Conservation (phyloP, 2,888 invertebrate genomes). For the Troides oblongomaculatus region DNA sequence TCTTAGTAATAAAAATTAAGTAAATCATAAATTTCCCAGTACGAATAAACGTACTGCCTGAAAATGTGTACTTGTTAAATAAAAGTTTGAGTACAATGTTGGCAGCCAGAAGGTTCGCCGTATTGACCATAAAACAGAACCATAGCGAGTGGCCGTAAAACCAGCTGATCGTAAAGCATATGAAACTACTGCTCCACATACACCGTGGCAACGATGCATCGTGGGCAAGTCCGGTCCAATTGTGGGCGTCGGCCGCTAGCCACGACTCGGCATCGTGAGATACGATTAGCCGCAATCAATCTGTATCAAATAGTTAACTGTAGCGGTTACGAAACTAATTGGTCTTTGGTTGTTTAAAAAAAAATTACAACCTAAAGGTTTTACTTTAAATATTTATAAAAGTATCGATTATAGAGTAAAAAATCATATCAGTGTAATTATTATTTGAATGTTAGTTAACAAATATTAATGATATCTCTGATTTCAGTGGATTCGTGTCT, state of each 20-base stretch:
- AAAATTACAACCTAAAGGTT: too few species aligned
- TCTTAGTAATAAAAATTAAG: too few species aligned
- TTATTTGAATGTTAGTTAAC: too few species aligned
- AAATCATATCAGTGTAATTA: too few species aligned
- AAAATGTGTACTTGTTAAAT: neutral
- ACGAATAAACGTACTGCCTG: too few species aligned
- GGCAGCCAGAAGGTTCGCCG: slow-evolving; percentile 4
- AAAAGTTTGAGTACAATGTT: slow-evolving; percentile 4
- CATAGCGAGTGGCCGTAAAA: slow-evolving; percentile 2
- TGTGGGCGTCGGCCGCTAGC: slow-evolving; percentile 19
- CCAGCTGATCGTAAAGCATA: slow-evolving; percentile 3
- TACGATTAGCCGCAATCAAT: slow-evolving; percentile 12
- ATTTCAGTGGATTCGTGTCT: too few species aligned
- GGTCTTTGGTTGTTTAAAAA: neutral
- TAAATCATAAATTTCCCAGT: too few species aligned
- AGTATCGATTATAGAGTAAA: too few species aligned
- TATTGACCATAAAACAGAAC: slow-evolving; percentile 15
- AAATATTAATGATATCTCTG: too few species aligned
- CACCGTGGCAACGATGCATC: neutral
- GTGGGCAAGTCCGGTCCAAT: slow-evolving; percentile 19
- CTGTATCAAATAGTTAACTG: slow-evolving; percentile 16
- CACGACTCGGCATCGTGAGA: slow-evolving; percentile 25
- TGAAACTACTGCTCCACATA: neutral
- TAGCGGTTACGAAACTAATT: neutral
- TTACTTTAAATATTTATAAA: too few species aligned